These are phyloP conservation scores for Lamellibrachia columna DNA, from an alignment of 2,888 invertebrate species.

Conservation along the genomic window DNA sequence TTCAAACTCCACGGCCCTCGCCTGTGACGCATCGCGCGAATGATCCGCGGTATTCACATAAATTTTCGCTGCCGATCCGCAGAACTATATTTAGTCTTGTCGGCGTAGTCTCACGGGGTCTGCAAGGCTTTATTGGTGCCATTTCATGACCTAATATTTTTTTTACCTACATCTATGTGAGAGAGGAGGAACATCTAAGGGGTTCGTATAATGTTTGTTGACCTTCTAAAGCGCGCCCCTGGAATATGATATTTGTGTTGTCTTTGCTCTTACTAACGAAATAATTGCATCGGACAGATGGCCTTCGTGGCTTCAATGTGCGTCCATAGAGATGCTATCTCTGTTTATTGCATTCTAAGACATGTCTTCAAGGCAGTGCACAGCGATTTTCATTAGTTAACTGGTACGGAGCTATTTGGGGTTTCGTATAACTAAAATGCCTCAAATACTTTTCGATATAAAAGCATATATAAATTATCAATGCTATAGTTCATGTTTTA, in stretches of 20 bases:
- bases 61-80: neutral
- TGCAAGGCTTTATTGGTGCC: too few species aligned
- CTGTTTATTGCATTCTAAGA: too few species aligned
- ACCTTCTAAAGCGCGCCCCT: neutral
- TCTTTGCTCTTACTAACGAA: neutral
- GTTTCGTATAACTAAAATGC: too few species aligned
- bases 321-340: too few species aligned
- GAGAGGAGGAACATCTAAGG: neutral
- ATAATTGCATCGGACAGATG: neutral
- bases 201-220: neutral
- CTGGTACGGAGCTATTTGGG: too few species aligned
- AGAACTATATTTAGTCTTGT: neutral
- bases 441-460: too few species aligned
- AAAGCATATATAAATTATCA: too few species aligned
- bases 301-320: neutral
- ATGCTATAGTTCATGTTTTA: too few species aligned
- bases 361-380: too few species aligned
- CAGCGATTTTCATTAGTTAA: too few species aligned
- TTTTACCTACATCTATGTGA: neutral
- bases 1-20: neutral
- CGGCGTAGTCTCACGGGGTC: neutral
- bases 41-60: conserved; percentile 1
- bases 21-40: conserved; percentile 3
- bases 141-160: neutral
- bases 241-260: neutral